Evolutionary conservation across 2,113 vertebrate species (phyloP).

Genomic region (Proteles cristata): DNA sequence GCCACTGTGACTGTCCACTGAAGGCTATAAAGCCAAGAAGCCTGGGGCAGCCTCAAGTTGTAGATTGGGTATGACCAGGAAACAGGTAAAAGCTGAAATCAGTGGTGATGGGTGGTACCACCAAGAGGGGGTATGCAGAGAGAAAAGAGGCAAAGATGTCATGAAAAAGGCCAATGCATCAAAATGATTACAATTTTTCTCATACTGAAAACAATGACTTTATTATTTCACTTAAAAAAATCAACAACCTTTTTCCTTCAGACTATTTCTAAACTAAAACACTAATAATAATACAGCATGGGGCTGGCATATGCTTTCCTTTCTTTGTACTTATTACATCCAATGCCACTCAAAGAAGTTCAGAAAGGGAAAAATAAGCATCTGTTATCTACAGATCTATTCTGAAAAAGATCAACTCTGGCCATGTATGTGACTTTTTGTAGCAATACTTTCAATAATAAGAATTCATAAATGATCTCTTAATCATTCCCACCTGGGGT

Average conservation of each 20-base stretch:
- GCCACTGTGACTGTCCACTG: neutral
- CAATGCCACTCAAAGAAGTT: constrained; percentile 6
- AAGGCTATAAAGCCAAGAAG: neutral
- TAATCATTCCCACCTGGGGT: neutral
- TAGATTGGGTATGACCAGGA: neutral
- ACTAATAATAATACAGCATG: neutral
- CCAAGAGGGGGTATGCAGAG: neutral
- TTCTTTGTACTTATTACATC: neutral
- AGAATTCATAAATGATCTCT: neutral
- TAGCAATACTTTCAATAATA: constrained; percentile 3
- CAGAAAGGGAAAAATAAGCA: constrained; percentile 44
- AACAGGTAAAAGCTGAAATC: neutral
- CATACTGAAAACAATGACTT: neutral
- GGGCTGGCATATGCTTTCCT: neutral
- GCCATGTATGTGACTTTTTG: neutral
- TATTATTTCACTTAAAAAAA: neutral
- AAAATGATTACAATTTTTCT: neutral
- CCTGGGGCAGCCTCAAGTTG: neutral
- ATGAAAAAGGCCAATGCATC: neutral
- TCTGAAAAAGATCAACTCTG: neutral
- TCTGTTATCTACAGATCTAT: constrained; percentile 26
- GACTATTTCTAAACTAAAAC: neutral
- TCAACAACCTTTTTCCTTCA: neutral
- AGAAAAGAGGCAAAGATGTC: neutral
- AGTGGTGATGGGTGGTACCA: neutral